Evolutionary conservation across 2,888 invertebrate genomes (phyloP).

Genomic region (Merodon equestris): DNA sequence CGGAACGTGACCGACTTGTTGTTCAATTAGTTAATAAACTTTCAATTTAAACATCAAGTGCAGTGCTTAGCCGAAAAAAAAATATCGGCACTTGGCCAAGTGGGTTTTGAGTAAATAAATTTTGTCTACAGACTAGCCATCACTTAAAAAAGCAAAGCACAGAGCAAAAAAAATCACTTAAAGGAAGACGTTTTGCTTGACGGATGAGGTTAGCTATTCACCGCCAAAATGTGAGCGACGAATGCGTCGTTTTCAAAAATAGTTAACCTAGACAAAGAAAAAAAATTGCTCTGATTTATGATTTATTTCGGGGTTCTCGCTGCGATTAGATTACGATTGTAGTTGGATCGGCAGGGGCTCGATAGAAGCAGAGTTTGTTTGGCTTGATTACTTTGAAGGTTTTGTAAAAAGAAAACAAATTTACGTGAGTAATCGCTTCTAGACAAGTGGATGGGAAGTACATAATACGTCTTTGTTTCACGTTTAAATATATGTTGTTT

Average conservation of each 20-base stretch:
- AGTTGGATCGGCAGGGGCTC: no score
- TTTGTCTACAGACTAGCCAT: no score
- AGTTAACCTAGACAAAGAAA: constrained; percentile 23
- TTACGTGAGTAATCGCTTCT: no score
- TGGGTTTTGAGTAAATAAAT: neutral
- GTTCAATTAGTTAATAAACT: neutral
- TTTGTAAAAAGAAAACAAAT: no score
- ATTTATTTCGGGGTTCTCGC: constrained; percentile 21
- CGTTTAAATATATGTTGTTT: no score
- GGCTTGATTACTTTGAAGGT: no score
- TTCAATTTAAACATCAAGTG: constrained; percentile 28
- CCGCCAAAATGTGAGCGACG: constrained; percentile 33
- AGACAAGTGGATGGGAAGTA: no score
- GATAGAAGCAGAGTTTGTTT: no score
- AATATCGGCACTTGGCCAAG: constrained; percentile 39
- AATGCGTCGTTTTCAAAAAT: constrained; percentile 54
- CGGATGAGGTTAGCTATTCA: constrained; percentile 42
- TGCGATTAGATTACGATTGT: constrained; percentile 49
- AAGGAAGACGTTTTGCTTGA: constrained; percentile 25
- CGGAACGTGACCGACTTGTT: constrained; percentile 2
- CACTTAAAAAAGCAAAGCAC: constrained; percentile 19
- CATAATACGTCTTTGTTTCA: no score
- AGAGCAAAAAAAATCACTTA: constrained; percentile 2
- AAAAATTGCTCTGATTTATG: neutral
- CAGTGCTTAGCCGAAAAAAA: no score